Evolutionary conservation across 64 coral and sea anemone species (phyloP).

Genomic region (Porites lutea): DNA sequence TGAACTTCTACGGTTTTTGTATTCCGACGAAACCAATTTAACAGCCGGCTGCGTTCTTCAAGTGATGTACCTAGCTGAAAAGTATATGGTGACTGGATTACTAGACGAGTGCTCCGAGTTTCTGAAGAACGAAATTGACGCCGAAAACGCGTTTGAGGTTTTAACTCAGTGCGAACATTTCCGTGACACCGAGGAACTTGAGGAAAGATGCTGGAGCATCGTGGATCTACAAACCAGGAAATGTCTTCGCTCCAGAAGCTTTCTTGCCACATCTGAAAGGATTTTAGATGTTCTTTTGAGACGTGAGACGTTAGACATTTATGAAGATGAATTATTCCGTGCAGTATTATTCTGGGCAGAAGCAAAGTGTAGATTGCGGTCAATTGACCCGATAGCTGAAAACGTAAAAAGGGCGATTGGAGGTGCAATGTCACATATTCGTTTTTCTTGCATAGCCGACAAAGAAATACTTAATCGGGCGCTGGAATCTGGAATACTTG

Average conservation of each 20-base stretch:
- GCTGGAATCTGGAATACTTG: constrained; percentile 6
- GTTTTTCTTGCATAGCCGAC: background rate
- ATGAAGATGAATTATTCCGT: constrained; percentile 8
- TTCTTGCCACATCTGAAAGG: background rate
- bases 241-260: constrained; percentile 15
- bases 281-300: background rate
- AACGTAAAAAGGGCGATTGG: background rate
- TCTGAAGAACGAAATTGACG: constrained; percentile 35
- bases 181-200: constrained; percentile 15
- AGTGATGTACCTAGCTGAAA: constrained; percentile 56
- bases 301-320: constrained; percentile 23
- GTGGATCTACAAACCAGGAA: constrained; percentile 41
- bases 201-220: constrained; percentile 47
- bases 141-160: constrained; percentile 32
- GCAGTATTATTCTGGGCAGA: constrained; percentile 9
- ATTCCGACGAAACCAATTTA: constrained; percentile 52
- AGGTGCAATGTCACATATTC: constrained; percentile 5
- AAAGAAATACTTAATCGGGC: background rate
- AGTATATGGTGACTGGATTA: constrained; percentile 47
- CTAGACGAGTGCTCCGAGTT: constrained; percentile 34
- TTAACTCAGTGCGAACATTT: constrained; percentile 22
- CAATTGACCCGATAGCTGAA: background rate
- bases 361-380: background rate
- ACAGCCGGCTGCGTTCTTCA: constrained; percentile 30
- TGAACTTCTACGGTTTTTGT: constrained; percentile 52